Conservation (phyloP, 2,797 vertebrate genomes). For the Tympanoctomys barrerae region DNA sequence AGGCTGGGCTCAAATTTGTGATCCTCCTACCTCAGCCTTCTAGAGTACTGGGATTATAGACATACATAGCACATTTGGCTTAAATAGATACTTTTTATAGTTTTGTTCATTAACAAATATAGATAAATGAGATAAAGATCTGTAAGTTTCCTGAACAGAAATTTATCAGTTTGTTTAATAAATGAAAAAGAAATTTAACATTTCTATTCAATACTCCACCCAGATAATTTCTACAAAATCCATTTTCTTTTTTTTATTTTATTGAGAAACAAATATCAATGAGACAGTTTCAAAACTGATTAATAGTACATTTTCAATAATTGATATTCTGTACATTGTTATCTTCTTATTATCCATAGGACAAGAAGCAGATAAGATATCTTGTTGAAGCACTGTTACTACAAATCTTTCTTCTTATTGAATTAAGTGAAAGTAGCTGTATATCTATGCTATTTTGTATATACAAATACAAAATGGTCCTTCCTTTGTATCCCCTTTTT, state of each 20-base stretch:
- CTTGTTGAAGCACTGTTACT: too few species aligned
- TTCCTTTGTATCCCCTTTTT: too few species aligned
- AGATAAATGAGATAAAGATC: neutral
- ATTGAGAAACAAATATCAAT: too few species aligned
- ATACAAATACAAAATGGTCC: too few species aligned
- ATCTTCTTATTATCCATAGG: too few species aligned
- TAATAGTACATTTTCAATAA: too few species aligned
- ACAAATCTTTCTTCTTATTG: too few species aligned
- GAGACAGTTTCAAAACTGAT: too few species aligned
- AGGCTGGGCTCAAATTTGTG: neutral
- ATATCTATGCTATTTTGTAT: too few species aligned
- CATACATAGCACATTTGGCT: neutral
- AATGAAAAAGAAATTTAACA: neutral
- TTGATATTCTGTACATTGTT: too few species aligned
- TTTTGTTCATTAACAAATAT: neutral
- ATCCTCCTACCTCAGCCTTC: neutral
- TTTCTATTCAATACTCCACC: neutral
- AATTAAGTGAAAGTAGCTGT: too few species aligned
- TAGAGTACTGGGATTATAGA: neutral
- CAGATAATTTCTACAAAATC: slow-evolving; percentile 23
- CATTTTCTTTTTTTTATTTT: neutral
- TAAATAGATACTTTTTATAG: neutral
- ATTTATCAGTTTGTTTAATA: neutral
- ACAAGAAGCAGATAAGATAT: too few species aligned
- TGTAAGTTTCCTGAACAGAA: neutral